A percentile compares a stretch with the other conserved stretches of the same genome.
phyloP scores from a whole-genome alignment of 2,888 invertebrate genomes.

The Lepetodrilus schrolli region DNA sequence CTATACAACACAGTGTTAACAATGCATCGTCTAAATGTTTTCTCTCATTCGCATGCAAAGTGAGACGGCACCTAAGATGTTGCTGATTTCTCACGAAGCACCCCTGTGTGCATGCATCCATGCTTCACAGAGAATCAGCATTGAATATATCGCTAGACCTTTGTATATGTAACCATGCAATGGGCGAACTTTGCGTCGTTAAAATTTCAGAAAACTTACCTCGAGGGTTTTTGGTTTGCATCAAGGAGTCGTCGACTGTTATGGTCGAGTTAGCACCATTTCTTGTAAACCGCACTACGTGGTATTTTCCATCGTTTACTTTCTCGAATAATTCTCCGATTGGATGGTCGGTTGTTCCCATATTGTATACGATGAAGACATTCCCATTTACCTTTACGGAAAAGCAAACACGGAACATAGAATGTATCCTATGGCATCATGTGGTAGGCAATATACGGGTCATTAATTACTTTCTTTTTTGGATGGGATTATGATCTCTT shows the following conservation, averaged over 20 bases:
- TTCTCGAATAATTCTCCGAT: constrained; percentile 88
- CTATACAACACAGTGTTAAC: too few species aligned
- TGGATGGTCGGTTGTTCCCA: constrained; percentile 92
- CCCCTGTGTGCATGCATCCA: not conserved
- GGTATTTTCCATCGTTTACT: constrained; percentile 94
- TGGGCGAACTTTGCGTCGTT: not conserved
- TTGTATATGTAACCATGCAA: not conserved
- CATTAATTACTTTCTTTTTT: too few species aligned
- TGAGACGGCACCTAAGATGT: not conserved
- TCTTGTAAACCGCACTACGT: constrained; percentile 91
- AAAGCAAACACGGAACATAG: not conserved
- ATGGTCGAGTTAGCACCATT: constrained; percentile 92
- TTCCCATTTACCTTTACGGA: constrained; percentile 87
- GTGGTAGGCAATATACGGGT: too few species aligned
- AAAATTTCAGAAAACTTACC: constrained; percentile 79
- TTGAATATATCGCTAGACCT: not conserved
- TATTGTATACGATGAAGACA: constrained; percentile 93
- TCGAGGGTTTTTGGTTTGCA: constrained; percentile 85
- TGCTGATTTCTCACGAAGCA: not conserved
- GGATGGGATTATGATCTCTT: too few species aligned
- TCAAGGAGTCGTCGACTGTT: constrained; percentile 90
- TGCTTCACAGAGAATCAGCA: not conserved
- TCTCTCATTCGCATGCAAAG: constrained; percentile 7
- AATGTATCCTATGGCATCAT: too few species aligned
- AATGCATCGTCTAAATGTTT: not conserved